These are phyloP conservation scores for Punctoribates punctum DNA, from an alignment of 2,888 invertebrate genomes.

Conservation along the genomic window DNA sequence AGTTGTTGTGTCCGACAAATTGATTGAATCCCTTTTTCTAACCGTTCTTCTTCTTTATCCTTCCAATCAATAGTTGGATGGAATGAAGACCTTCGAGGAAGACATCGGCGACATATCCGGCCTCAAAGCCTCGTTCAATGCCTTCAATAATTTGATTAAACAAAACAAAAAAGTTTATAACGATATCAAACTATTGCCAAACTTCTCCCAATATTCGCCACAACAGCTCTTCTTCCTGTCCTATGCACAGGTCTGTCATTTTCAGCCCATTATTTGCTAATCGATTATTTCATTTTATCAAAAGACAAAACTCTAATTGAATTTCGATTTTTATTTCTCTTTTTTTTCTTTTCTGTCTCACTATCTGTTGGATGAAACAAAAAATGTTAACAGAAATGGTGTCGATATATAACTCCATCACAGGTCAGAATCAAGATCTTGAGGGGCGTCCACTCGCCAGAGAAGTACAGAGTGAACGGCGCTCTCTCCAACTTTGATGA, in stretches of 20 bases:
- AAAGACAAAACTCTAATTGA: not conserved
- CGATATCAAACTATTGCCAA: conserved; percentile 31
- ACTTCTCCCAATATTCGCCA: conserved; percentile 26
- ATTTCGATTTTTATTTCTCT: not conserved
- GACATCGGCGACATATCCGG: conserved; percentile 41
- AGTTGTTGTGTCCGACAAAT: not conserved
- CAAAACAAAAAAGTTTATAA: conserved; percentile 14
- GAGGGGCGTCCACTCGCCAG: conserved; percentile 37
- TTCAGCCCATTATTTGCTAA: not conserved
- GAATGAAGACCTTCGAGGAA: conserved; percentile 41
- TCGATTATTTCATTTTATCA: not conserved
- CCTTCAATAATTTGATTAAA: conserved; percentile 33
- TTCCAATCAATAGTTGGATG: conserved; percentile 35
- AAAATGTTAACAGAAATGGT: conserved; percentile 38
- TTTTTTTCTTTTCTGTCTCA: not conserved
- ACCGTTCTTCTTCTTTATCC: not conserved
- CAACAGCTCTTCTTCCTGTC: conserved; percentile 41
- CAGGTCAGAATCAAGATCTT: conserved; percentile 35
- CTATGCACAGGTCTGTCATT: conserved; percentile 38
- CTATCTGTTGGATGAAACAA: not conserved
- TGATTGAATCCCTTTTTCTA: not conserved
- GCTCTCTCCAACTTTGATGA: conserved; percentile 47
- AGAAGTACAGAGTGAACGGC: conserved; percentile 46
- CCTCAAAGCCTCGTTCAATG: conserved; percentile 38
- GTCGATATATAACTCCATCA: conserved; percentile 38